Percentiles rank a stretch among this genome's conserved stretches.
Conservation (phyloP, 2,888 invertebrate genomes). For the Rhagophthalmus giganteus region DNA sequence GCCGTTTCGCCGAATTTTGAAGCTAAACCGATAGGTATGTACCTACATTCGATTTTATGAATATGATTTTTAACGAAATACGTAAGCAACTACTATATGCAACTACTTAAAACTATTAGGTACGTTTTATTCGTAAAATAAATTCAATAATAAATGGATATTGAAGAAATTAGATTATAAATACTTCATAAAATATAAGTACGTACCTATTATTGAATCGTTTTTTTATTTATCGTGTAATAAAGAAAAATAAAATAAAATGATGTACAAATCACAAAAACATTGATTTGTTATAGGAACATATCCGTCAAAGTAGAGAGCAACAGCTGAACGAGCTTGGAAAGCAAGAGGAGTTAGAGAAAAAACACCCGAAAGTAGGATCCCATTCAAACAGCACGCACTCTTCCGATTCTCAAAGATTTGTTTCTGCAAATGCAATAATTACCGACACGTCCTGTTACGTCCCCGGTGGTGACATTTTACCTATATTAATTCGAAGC, state of each 20-base stretch:
- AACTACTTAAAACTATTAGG: too few relatives aligned
- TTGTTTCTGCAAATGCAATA: slow-evolving; percentile 36
- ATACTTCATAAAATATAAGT: too few relatives aligned
- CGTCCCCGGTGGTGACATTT: slow-evolving; percentile 56
- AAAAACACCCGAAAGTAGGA: slow-evolving; percentile 34
- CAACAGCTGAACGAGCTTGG: slow-evolving; percentile 74
- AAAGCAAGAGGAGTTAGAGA: slow-evolving; percentile 46
- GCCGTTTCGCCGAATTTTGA: too few relatives aligned
- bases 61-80: too few relatives aligned
- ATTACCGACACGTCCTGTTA: slow-evolving; percentile 52
- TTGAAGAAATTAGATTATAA: too few relatives aligned
- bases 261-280: background rate
- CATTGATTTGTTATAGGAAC: slow-evolving; percentile 59
- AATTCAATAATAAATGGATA: too few relatives aligned
- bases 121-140: too few relatives aligned
- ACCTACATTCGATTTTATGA: too few relatives aligned
- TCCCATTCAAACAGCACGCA: slow-evolving; percentile 47
- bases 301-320: slow-evolving; percentile 78
- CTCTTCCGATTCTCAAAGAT: slow-evolving; percentile 44
- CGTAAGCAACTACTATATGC: too few relatives aligned
- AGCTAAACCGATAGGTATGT: too few relatives aligned
- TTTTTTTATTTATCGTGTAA: background rate
- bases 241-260: background rate
- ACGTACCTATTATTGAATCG: background rate
- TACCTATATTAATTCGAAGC: slow-evolving; percentile 52